phyloP scores from a whole-genome alignment of 92 coral and sea anemone genomes.

The Epizoanthus rinbou region DNA sequence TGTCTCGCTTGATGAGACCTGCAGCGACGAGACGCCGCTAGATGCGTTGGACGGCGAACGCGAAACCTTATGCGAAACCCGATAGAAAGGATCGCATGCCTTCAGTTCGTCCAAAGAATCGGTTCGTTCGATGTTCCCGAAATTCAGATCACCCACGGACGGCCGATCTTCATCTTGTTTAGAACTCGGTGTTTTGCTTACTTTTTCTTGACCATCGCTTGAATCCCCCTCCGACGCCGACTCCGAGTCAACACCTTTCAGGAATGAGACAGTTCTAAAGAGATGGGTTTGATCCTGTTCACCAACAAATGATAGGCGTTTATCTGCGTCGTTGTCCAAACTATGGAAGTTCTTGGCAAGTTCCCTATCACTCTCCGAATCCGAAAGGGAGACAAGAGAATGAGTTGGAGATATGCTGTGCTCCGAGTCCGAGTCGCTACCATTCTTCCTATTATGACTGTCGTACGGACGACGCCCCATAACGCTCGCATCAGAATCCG shows the following conservation, averaged over 20 bases:
- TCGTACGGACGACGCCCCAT: slow-evolving; percentile 68
- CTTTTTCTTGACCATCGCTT: slow-evolving; percentile 40
- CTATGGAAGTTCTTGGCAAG: slow-evolving; percentile 67
- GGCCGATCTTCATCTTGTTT: slow-evolving; percentile 45
- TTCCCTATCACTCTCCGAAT: slow-evolving; percentile 83
- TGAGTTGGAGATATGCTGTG: slow-evolving; percentile 88
- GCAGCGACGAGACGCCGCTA: slow-evolving; percentile 77
- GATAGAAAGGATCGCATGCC: slow-evolving; percentile 81
- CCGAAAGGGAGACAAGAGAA: slow-evolving; percentile 83
- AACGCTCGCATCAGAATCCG: slow-evolving; percentile 31
- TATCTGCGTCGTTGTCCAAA: slow-evolving; percentile 29
- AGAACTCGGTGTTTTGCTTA: slow-evolving; percentile 1
- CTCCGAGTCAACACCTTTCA: slow-evolving; percentile 71
- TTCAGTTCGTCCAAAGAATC: slow-evolving; percentile 83
- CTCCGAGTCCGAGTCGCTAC: slow-evolving; percentile 71
- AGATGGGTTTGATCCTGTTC: slow-evolving; percentile 53
- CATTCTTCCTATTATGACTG: slow-evolving; percentile 56
- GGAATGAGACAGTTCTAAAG: slow-evolving; percentile 67
- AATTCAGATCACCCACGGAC: slow-evolving; percentile 42
- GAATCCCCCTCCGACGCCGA: slow-evolving; percentile 76
- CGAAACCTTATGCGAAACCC: slow-evolving; percentile 49
- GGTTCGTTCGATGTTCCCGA: slow-evolving; percentile 40
- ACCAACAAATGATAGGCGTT: slow-evolving; percentile 50
- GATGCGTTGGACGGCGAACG: slow-evolving; percentile 87
- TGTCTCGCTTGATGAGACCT: slow-evolving; percentile 87